These are phyloP conservation scores for Camponotus vicinus DNA, from an alignment of 1,140 invertebrate genomes.

Conservation along the genomic window DNA sequence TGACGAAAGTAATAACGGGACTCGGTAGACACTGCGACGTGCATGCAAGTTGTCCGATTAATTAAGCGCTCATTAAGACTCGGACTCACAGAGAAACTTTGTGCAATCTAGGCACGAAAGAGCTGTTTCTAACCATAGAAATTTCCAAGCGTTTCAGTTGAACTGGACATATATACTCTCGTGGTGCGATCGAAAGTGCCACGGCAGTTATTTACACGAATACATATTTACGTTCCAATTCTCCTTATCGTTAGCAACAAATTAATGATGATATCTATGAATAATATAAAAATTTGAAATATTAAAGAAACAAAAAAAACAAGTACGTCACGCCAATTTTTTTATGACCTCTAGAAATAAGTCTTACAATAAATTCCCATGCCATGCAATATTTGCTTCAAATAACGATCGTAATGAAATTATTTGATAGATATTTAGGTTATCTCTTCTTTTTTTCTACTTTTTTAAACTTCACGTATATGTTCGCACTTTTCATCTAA, in stretches of 20 bases:
- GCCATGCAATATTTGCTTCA: neutral
- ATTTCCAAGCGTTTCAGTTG: conserved; percentile 37
- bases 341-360: neutral
- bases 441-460: no score
- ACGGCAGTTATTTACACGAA: conserved; percentile 27
- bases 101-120: conserved; percentile 26
- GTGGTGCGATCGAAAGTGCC: conserved; percentile 45
- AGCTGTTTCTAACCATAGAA: conserved; percentile 17
- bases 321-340: neutral
- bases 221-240: neutral
- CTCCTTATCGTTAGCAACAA: conserved; percentile 32
- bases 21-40: conserved; percentile 35
- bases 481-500: neutral
- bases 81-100: conserved; percentile 23
- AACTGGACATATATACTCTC: conserved; percentile 16
- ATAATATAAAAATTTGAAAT: neutral
- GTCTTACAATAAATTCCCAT: neutral
- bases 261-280: conserved; percentile 11
- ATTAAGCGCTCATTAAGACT: conserved; percentile 67
- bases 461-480: neutral
- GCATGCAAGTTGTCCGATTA: conserved; percentile 66
- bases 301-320: conserved; percentile 6
- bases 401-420: neutral
- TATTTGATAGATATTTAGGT: neutral
- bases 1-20: conserved; percentile 22